Base-by-base conservation (phyloP, 2,888 invertebrate genomes). In the Cremastinae sp. region DNA sequence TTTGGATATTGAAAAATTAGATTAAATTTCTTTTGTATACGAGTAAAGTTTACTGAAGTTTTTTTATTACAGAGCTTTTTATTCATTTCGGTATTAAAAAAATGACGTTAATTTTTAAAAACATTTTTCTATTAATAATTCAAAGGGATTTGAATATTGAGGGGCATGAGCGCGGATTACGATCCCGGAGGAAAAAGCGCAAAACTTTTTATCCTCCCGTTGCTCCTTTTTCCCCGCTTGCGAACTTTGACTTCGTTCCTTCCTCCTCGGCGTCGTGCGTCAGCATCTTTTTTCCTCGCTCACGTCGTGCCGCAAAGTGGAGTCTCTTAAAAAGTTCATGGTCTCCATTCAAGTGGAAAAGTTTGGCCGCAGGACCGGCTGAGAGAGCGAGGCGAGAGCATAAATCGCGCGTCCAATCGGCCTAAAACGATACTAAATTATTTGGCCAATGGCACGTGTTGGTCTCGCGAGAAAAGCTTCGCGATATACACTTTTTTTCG, bases 351-450 rank as follows among this genome's bases (percentile, higher is more conserved):
- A 28, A 62, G 74, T 51, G 49, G 39, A 49, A 68, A 58, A 58
- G 51, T 53, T 18, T 39, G 20, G 41, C 28, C 20, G 49, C 12
- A 28, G 20, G 35, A 18, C 1, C 28, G 45, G n/a, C 20, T 55
- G 64, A 3, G 14, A 14, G 35, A 49, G 65, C 37, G 58, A 47
- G 39, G 35, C 69, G 77, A 71, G 78, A 77, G 82, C 81, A 86
- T 87, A 87, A 87, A 86, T 87, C 84, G 72, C 82, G 74, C 74
- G 77, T 85, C 84, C 87, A 87, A 87, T 87, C 87, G 86, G 84
- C 86, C 84, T 87, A 86, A 87, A 87, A 86, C 86, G 86, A 83
- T 86, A 85, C 84, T 87, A 86, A 87, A 87, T 87, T 87, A 87
- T 87, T 87, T 82, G 84, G 74, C 79, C 80, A 77, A 68, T 74